Conservation (phyloP, 2,797 vertebrate genomes). For the Falco cherrug region DNA sequence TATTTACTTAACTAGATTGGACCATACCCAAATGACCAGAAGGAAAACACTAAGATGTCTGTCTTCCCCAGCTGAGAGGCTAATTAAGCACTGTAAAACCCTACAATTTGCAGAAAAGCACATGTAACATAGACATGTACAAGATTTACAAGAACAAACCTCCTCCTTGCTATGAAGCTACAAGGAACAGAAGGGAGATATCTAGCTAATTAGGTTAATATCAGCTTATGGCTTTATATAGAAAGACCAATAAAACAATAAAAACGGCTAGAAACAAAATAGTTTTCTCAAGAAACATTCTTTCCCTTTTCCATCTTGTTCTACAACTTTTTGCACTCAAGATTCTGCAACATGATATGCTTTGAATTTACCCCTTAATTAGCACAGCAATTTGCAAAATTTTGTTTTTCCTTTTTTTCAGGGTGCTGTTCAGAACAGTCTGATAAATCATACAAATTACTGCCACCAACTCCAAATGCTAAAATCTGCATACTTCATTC, state of each 20-base stretch:
- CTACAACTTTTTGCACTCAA: background rate
- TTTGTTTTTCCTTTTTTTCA: slow-evolving; percentile 64
- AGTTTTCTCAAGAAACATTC: background rate
- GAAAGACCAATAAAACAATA: slow-evolving; percentile 6
- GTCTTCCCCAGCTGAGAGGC: background rate
- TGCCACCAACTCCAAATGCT: slow-evolving; percentile 45
- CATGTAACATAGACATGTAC: background rate
- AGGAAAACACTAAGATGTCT: slow-evolving; percentile 27
- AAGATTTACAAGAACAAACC: slow-evolving; percentile 9
- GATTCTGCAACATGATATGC: slow-evolving; percentile 25
- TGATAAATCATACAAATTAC: slow-evolving; percentile 59
- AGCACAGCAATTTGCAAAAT: slow-evolving; percentile 62
- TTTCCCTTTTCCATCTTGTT: background rate
- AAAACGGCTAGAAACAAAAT: background rate
- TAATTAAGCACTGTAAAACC: slow-evolving; percentile 29
- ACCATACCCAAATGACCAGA: slow-evolving; percentile 16
- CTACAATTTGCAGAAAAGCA: background rate
- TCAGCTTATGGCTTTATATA: slow-evolving; percentile 5
- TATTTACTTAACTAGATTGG: slow-evolving; percentile 47
- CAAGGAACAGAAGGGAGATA: slow-evolving; percentile 18
- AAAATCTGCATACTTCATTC: slow-evolving; percentile 39
- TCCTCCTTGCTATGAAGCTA: background rate
- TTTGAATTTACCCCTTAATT: slow-evolving; percentile 65
- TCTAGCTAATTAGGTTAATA: slow-evolving; percentile 41
- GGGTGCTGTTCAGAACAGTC: slow-evolving; percentile 61